Evolutionary conservation across 2,888 invertebrate species (phyloP).

Genomic region (Abrostola tripartita): DNA sequence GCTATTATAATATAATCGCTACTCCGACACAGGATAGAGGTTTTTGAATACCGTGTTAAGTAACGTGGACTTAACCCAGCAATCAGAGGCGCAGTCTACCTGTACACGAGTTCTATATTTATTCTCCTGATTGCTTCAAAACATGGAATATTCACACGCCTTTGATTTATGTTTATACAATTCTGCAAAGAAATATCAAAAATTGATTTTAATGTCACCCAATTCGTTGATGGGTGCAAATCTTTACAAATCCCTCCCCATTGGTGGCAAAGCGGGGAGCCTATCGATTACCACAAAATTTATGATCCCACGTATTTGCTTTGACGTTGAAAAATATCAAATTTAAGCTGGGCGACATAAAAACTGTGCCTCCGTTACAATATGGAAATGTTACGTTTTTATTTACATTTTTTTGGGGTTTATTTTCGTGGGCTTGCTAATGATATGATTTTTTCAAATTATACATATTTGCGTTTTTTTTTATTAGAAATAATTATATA

Average conservation of each 20-base stretch:
- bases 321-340: slow-evolving; percentile 57
- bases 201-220: slow-evolving; percentile 19
- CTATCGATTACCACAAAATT: slow-evolving; percentile 59
- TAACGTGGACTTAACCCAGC: too few relatives aligned
- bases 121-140: not conserved
- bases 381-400: slow-evolving; percentile 52
- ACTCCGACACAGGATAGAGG: too few relatives aligned
- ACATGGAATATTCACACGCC: not conserved
- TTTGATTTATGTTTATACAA: slow-evolving; percentile 18
- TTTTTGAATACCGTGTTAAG: too few relatives aligned
- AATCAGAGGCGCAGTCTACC: too few relatives aligned
- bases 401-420: slow-evolving; percentile 35
- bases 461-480: too few relatives aligned
- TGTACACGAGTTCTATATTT: not conserved
- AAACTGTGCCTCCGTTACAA: slow-evolving; percentile 23
- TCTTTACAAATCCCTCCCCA: slow-evolving; percentile 26
- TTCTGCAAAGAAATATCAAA: slow-evolving; percentile 12
- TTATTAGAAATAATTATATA: too few relatives aligned
- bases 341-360: slow-evolving; percentile 39
- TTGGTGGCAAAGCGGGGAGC: slow-evolving; percentile 27
- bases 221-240: slow-evolving; percentile 27
- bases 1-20: too few relatives aligned
- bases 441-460: slow-evolving; percentile 19
- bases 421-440: slow-evolving; percentile 15
- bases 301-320: slow-evolving; percentile 50